These are phyloP conservation scores for Scaptomyza flava DNA, from an alignment of 2,888 invertebrate species.

Conservation along the genomic window DNA sequence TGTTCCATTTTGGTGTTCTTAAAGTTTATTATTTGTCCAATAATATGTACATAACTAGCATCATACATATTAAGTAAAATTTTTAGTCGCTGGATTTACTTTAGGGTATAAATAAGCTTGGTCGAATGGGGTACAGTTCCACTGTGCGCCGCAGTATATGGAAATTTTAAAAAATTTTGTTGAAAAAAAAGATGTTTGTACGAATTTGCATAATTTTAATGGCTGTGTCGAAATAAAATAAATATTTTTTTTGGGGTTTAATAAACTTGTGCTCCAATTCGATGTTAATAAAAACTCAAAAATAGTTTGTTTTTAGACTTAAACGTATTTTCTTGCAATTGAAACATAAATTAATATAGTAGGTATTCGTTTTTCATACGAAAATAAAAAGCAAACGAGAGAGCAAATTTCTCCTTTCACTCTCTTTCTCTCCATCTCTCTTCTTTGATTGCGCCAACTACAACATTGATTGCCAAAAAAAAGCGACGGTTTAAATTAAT, in stretches of 20 bases:
- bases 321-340: no score
- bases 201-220: neutral
- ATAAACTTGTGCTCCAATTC: neutral
- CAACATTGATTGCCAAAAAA: neutral
- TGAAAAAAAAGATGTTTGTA: neutral
- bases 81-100: neutral
- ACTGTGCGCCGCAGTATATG: neutral
- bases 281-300: neutral
- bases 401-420: neutral
- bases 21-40: no score
- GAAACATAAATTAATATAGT: neutral
- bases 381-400: no score
- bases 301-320: neutral
- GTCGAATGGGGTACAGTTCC: neutral
- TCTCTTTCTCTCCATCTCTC: neutral
- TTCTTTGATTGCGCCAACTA: neutral
- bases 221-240: neutral
- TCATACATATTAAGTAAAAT: no score
- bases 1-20: no score
- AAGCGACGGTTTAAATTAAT: neutral
- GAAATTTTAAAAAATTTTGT: constrained; percentile 5
- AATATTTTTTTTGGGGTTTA: neutral
- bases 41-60: no score
- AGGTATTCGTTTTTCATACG: no score
- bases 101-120: constrained; percentile 3